Percentiles rank a stretch among this genome's conserved stretches.
phyloP scores from a whole-genome alignment of 92 coral and sea anemone species.

The Epizoanthus rinbou region DNA sequence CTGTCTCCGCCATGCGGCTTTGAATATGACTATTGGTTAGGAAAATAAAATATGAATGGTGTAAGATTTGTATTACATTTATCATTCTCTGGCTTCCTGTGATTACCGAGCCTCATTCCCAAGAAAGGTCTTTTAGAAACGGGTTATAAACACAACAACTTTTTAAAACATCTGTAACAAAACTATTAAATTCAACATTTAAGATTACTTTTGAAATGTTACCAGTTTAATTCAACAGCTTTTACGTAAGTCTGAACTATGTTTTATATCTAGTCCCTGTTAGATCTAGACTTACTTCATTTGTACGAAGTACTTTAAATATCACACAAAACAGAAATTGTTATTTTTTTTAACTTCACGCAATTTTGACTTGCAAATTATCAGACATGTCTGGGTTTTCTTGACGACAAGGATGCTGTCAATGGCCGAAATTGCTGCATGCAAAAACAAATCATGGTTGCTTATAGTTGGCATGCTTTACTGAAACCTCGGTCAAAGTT shows the following conservation, averaged over 20 bases:
- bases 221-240: not conserved
- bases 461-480: too few species aligned
- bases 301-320: too few species aligned
- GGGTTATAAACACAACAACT: not conserved
- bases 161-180: not conserved
- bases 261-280: too few species aligned
- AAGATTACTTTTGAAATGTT: not conserved
- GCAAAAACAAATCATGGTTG: too few species aligned
- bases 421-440: too few species aligned
- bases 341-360: too few species aligned
- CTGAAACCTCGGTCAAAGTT: too few species aligned
- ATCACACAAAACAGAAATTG: too few species aligned
- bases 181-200: not conserved
- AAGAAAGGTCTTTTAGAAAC: not conserved
- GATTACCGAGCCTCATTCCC: not conserved
- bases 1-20: slow-evolving; percentile 48
- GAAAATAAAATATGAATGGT: slow-evolving; percentile 34
- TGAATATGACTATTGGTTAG: slow-evolving; percentile 45
- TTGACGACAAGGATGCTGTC: too few species aligned
- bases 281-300: too few species aligned
- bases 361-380: too few species aligned
- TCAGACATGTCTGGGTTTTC: too few species aligned
- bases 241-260: not conserved
- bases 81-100: not conserved
- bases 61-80: slow-evolving; percentile 37